phyloP scores from a whole-genome alignment of 2,888 invertebrate species.

The Panopea generosa region DNA sequence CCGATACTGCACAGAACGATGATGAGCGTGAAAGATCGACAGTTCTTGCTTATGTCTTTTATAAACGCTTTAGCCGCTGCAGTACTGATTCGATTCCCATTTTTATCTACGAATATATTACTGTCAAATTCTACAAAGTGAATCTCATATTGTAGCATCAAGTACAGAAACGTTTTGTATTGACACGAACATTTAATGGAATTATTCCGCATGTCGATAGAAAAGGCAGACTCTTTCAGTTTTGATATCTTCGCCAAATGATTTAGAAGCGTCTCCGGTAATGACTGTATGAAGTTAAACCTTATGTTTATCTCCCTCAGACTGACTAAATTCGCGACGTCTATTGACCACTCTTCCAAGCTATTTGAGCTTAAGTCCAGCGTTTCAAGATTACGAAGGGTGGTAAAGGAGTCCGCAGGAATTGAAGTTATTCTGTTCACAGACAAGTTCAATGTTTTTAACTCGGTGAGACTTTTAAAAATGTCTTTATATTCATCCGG shows the following conservation, averaged over 20 bases:
- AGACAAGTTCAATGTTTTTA: conserved; percentile 26
- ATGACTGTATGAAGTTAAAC: conserved; percentile 18
- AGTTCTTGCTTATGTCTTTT: neutral
- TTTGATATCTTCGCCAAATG: conserved; percentile 8
- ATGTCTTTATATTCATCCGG: neutral
- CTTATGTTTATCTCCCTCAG: conserved; percentile 29
- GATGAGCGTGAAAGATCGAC: neutral
- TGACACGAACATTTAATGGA: conserved; percentile 18
- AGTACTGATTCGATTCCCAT: neutral
- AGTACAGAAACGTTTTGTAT: conserved; percentile 18
- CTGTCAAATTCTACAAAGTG: conserved; percentile 13
- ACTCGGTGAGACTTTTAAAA: conserved; percentile 22
- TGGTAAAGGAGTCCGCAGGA: neutral
- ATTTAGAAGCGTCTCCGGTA: conserved; percentile 1
- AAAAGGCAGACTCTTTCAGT: neutral
- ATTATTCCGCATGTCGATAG: conserved; percentile 38
- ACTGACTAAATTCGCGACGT: conserved; percentile 4
- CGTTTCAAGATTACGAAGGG: conserved; percentile 8
- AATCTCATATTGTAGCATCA: conserved; percentile 22
- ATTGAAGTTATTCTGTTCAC: conserved; percentile 20
- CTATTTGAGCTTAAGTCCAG: conserved; percentile 40
- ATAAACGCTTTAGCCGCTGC: neutral
- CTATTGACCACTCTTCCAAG: conserved; percentile 11
- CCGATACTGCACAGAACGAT: conserved; percentile 3
- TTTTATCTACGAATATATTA: conserved; percentile 16